These are phyloP conservation scores for Yponomeuta malinellus DNA, from an alignment of 2,888 invertebrate species.

Conservation along the genomic window DNA sequence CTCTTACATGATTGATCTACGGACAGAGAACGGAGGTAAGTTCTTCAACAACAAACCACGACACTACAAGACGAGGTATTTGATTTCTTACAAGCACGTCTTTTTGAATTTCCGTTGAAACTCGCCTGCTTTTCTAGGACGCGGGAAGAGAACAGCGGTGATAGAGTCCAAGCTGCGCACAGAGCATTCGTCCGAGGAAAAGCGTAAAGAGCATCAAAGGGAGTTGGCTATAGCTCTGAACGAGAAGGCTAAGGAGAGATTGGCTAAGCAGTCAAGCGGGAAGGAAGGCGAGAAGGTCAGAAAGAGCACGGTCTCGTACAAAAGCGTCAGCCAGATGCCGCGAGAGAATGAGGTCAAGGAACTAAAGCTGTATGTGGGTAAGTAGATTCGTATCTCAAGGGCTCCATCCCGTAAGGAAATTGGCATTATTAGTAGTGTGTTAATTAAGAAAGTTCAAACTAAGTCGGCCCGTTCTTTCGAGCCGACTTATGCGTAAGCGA, in stretches of 20 bases:
- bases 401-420: too few species aligned
- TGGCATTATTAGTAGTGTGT: too few species aligned
- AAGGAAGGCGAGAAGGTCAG: conserved; percentile 92
- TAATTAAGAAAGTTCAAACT: too few species aligned
- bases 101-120: background rate
- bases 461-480: too few species aligned
- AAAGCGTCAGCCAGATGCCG: conserved; percentile 93
- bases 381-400: conserved; percentile 39
- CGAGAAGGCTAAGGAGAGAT: conserved; percentile 92
- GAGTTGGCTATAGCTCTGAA: conserved; percentile 94
- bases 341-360: conserved; percentile 94
- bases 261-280: conserved; percentile 90
- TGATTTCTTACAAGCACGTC: background rate
- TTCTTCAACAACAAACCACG: background rate
- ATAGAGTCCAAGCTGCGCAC: conserved; percentile 94
- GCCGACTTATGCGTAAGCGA: too few species aligned
- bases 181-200: conserved; percentile 97
- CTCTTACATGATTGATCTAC: conserved; percentile 6
- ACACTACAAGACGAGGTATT: background rate
- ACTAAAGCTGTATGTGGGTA: conserved; percentile 95
- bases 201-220: conserved; percentile 96
- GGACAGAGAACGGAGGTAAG: conserved; percentile 21
- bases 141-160: conserved; percentile 91
- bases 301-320: conserved; percentile 97
- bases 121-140: conserved; percentile 43